Percentiles rank a stretch among this genome's conserved stretches.
Evolutionary conservation across 1,140 invertebrate genomes (phyloP).

Genomic region (Drosophila biarmipes): DNA sequence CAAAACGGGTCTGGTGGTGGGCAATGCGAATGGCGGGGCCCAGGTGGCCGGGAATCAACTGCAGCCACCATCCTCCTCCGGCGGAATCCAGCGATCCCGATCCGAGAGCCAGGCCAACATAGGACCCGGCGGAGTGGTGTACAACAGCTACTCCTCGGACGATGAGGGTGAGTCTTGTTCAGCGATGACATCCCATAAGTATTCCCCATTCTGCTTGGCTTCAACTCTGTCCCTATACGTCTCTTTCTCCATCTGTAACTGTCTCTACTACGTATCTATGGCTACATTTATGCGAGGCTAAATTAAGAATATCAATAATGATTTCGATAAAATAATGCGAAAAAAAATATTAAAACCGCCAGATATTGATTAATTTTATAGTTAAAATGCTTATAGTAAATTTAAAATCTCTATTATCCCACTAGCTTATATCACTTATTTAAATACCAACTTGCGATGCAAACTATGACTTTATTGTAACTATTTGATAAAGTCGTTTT

Average conservation of each 20-base stretch:
- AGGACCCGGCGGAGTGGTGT: constrained; percentile 86
- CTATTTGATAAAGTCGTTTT: too few species aligned
- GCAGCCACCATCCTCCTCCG: constrained; percentile 3
- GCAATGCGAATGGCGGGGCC: constrained; percentile 69
- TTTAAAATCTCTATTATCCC: too few species aligned
- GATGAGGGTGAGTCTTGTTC: constrained; percentile 90
- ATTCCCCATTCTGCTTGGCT: constrained; percentile 69
- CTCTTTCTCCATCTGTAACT: constrained; percentile 36
- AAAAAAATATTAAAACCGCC: too few species aligned
- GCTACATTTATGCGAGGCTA: constrained; percentile 5
- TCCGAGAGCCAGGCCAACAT: constrained; percentile 85
- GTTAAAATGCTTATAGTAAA: too few species aligned
- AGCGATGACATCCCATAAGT: constrained; percentile 11
- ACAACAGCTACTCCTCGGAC: constrained; percentile 94
- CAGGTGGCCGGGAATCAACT: constrained; percentile 20
- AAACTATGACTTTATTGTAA: too few species aligned
- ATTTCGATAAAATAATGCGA: background rate
- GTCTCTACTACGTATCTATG: constrained; percentile 20
- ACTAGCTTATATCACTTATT: too few species aligned
- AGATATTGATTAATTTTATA: too few species aligned
- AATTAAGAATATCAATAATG: background rate
- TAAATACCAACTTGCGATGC: too few species aligned
- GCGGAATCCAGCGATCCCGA: constrained; percentile 83
- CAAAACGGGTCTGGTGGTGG: constrained; percentile 47
- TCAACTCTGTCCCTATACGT: constrained; percentile 51